Conservation (phyloP, 1,140 invertebrate species). For the Drosophila tsacasi region DNA sequence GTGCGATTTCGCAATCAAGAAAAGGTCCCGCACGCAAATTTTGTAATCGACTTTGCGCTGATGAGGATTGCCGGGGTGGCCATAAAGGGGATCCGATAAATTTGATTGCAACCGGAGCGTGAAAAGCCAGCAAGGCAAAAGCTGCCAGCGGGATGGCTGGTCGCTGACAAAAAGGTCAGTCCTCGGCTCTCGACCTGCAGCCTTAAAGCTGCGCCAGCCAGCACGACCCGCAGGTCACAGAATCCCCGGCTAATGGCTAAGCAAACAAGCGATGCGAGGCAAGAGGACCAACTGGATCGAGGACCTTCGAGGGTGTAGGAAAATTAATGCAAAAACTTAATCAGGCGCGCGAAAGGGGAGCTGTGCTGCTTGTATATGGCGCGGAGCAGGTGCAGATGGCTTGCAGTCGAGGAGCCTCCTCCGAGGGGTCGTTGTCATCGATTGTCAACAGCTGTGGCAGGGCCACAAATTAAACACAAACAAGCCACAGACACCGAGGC, state of each 20-base stretch:
- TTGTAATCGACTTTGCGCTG: constrained; percentile 50
- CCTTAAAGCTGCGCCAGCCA: constrained; percentile 10
- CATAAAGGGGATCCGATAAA: constrained; percentile 52
- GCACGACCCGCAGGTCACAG: constrained; percentile 33
- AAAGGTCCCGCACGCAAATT: constrained; percentile 40
- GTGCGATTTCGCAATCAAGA: constrained; percentile 37
- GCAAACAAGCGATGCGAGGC: constrained; percentile 30
- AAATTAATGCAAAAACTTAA: constrained; percentile 78
- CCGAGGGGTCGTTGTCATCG: constrained; percentile 56
- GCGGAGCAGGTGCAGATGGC: constrained; percentile 30
- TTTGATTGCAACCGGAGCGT: constrained; percentile 67
- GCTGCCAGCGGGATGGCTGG: constrained; percentile 7
- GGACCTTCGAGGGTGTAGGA: constrained; percentile 27
- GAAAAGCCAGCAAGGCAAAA: constrained; percentile 55
- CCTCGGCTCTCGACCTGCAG: constrained; percentile 22
- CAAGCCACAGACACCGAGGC: constrained; percentile 30
- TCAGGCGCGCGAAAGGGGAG: constrained; percentile 58
- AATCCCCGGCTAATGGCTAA: constrained; percentile 46
- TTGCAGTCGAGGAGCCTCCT: constrained; percentile 17
- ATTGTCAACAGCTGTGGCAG: constrained; percentile 73
- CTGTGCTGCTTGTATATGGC: background rate
- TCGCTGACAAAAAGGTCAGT: constrained; percentile 48
- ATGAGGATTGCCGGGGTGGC: constrained; percentile 26
- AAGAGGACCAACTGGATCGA: constrained; percentile 6
- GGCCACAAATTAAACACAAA: constrained; percentile 77